Evolutionary conservation across 2,888 invertebrate genomes (phyloP).

Genomic region (Chrysina gloriosa): DNA sequence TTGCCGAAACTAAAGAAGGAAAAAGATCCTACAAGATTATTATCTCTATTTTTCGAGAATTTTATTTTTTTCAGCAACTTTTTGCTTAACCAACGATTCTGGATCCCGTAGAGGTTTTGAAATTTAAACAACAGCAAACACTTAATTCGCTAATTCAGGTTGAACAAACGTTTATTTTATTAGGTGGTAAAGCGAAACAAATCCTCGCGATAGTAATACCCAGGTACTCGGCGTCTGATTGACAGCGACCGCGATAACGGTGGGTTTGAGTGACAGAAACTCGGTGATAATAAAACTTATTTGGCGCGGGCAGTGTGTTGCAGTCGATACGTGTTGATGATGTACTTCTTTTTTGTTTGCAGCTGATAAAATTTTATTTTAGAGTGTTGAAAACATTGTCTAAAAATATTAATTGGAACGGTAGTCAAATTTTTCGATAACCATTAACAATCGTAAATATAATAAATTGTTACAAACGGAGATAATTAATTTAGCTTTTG

Average conservation of each 20-base stretch:
- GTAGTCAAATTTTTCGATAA: too few species aligned
- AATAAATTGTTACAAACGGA: too few species aligned
- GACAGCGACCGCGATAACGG: constrained; percentile 21
- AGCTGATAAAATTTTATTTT: too few species aligned
- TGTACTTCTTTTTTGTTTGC: background rate
- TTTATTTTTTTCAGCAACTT: too few species aligned
- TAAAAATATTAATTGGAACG: too few species aligned
- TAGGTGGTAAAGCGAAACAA: background rate
- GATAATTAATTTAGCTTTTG: too few species aligned
- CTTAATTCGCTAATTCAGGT: too few species aligned
- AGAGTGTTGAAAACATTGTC: too few species aligned
- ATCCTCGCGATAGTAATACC: background rate
- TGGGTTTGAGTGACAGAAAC: constrained; percentile 19
- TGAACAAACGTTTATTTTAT: background rate
- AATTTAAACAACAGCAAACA: too few species aligned
- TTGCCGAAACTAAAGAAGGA: background rate
- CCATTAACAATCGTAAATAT: too few species aligned
- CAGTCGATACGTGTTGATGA: background rate
- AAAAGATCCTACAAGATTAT: background rate
- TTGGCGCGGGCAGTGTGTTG: background rate
- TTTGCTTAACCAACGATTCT: too few species aligned
- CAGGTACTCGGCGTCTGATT: constrained; percentile 8
- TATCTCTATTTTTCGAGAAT: background rate
- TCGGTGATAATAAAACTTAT: constrained; percentile 9
- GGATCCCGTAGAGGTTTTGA: too few species aligned